phyloP scores from a whole-genome alignment of 2,797 vertebrate species.

The Betta splendens region DNA sequence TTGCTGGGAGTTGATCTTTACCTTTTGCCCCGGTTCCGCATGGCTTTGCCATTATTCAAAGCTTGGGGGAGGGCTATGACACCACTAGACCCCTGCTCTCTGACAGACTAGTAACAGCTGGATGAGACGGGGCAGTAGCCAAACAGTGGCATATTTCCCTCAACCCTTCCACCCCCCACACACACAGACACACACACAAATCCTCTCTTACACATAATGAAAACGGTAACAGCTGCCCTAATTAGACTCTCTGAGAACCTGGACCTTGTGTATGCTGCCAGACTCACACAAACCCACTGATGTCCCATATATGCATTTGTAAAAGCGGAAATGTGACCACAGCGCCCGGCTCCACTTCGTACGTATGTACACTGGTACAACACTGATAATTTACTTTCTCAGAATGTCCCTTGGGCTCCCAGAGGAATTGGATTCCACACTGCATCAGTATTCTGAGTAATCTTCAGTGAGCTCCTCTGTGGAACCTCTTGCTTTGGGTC shows the following conservation, averaged over 20 bases:
- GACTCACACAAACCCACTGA: conserved; percentile 44
- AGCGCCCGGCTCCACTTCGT: conserved; percentile 46
- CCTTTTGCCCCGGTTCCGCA: conserved; percentile 47
- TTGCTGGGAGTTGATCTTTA: conserved; percentile 54
- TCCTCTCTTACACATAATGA: conserved; percentile 42
- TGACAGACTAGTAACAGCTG: conserved; percentile 83
- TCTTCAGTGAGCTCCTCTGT: conserved; percentile 79
- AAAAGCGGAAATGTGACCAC: conserved; percentile 38
- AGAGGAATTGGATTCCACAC: conserved; percentile 77
- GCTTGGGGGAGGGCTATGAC: conserved; percentile 55
- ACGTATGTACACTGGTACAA: conserved; percentile 65
- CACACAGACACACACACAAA: conserved; percentile 30
- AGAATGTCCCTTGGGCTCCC: conserved; percentile 74
- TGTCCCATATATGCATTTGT: conserved; percentile 32
- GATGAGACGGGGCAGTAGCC: conserved; percentile 69
- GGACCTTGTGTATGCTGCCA: conserved; percentile 64
- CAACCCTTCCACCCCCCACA: conserved; percentile 18
- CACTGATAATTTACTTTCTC: conserved; percentile 77
- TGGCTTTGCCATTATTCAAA: conserved; percentile 73
- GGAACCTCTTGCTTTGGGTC: conserved; percentile 81
- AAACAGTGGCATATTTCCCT: conserved; percentile 56
- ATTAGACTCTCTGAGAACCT: conserved; percentile 76
- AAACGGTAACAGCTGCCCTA: conserved; percentile 74
- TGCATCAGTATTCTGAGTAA: conserved; percentile 83
- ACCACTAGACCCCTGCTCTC: conserved; percentile 70